Base-by-base conservation (phyloP, 2,797 vertebrate species). In the Brachymystax lenok region DNA sequence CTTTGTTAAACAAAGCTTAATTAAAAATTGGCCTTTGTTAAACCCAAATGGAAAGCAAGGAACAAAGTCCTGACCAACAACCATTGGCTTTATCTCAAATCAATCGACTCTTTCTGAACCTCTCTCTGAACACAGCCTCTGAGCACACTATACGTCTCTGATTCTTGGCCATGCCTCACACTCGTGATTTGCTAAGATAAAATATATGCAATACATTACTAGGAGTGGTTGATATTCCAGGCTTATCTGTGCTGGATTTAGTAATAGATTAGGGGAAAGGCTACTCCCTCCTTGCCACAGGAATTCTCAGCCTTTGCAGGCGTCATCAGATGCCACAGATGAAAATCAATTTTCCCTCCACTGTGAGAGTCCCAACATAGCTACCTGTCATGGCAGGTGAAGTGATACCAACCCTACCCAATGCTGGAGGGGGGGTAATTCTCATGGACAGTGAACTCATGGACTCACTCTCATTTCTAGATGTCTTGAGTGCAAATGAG, bases 401-500 rank as follows among this genome's bases (percentile, higher is more conserved):
- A 33, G 16, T 10, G 2, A 68, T 12, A 3, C 33, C 33, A 69
- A 69, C 67, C 71, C 30, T 73, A 4, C 3, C n/a, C 16, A 61
- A 14, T 16, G 16, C 21, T 30, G 28, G 24, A 13, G 51, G 51
- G 3, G 54, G 10, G 17, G 16, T 16, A 35, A 78, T 78, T 33
- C 24, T 50, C 5, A 2, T 80, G 17, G 10, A 50, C 12, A 74
- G 54, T 4, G 4, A 75, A 2, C 17, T 67, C 21, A 78, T 67
- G 54, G 74, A 83, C 21, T 7, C 12, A 1, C 71, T 76, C 5
- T 67, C 78, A 27, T 52, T n/a, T 19, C 74, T 84, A 30, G 80
- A 84, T 30, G 54, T 84, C 73, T 46, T 84, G 46, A 71, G 78
- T 67, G 17, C 80, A 24, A 64, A 79, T 50, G 66, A 75, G 59